phyloP scores from a whole-genome alignment of 2,113 vertebrate species.

The Loxodonta africana region DNA sequence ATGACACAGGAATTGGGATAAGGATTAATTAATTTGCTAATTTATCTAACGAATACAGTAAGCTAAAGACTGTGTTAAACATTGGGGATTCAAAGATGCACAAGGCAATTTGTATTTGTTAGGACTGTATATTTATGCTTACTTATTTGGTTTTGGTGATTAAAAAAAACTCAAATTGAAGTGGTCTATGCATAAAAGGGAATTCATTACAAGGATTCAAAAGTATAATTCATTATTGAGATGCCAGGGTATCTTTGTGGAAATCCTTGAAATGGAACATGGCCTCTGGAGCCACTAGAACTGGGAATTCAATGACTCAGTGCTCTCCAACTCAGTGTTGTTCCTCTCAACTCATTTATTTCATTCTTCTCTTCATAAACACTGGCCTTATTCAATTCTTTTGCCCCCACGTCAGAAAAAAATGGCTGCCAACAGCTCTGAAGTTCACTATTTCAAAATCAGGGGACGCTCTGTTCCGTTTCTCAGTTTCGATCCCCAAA shows the following conservation, averaged over 20 bases:
- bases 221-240: not conserved
- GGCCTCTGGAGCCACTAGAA: not conserved
- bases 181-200: not conserved
- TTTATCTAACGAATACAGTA: slow-evolving; percentile 65
- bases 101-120: slow-evolving; percentile 45
- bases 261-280: not conserved
- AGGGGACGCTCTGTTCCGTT: not conserved
- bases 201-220: slow-evolving; percentile 10
- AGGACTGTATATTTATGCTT: slow-evolving; percentile 46
- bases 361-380: not conserved
- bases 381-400: not conserved
- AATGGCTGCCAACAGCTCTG: not conserved
- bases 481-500: not conserved
- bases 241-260: not conserved
- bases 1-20: not conserved
- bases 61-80: slow-evolving; percentile 57
- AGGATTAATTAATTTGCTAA: slow-evolving; percentile 64
- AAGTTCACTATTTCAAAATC: not conserved
- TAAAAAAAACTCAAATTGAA: slow-evolving; percentile 66
- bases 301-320: not conserved
- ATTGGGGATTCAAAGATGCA: not conserved
- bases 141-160: slow-evolving; percentile 39
- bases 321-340: not conserved
- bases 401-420: not conserved
- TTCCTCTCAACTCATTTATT: not conserved